Evolutionary conservation across 2,113 vertebrate species (phyloP).

Genomic region (Sorex fumeus): DNA sequence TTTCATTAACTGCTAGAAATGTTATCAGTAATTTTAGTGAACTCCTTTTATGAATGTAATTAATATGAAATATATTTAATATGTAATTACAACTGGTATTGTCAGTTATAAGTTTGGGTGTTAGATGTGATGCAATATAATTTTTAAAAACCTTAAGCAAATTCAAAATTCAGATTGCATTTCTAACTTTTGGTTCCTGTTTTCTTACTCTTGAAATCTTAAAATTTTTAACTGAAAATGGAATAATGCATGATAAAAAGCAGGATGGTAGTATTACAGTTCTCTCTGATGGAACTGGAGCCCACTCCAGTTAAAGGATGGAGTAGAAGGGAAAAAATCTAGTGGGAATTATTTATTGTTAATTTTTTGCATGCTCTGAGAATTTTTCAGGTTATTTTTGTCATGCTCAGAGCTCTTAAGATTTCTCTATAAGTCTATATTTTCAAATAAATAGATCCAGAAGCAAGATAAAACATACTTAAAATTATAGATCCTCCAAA

Average conservation of each 20-base stretch:
- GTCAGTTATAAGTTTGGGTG: constrained; percentile 37
- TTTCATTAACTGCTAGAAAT: constrained; percentile 50
- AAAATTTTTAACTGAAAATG: constrained; percentile 5
- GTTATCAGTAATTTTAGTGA: constrained; percentile 12
- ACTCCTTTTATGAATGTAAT: constrained; percentile 24
- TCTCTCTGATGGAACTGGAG: background rate
- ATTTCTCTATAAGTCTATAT: constrained; percentile 83
- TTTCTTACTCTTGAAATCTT: constrained; percentile 58
- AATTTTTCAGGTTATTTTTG: constrained; percentile 80
- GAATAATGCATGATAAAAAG: constrained; percentile 18
- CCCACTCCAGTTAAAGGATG: background rate
- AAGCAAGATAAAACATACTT: constrained; percentile 78
- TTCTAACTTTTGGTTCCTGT: constrained; percentile 53
- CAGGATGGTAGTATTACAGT: background rate
- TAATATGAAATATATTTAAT: background rate
- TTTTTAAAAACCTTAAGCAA: constrained; percentile 38
- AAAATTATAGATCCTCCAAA: constrained; percentile 68
- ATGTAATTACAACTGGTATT: constrained; percentile 12
- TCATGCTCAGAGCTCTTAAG: constrained; percentile 71
- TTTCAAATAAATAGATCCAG: constrained; percentile 84
- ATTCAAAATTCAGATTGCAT: constrained; percentile 52
- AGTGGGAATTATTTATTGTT: background rate
- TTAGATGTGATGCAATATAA: background rate
- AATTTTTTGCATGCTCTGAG: constrained; percentile 83
- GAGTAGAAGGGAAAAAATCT: background rate